Conservation (phyloP, 2,113 vertebrate species). For the Psammodynastes pulverulentus region DNA sequence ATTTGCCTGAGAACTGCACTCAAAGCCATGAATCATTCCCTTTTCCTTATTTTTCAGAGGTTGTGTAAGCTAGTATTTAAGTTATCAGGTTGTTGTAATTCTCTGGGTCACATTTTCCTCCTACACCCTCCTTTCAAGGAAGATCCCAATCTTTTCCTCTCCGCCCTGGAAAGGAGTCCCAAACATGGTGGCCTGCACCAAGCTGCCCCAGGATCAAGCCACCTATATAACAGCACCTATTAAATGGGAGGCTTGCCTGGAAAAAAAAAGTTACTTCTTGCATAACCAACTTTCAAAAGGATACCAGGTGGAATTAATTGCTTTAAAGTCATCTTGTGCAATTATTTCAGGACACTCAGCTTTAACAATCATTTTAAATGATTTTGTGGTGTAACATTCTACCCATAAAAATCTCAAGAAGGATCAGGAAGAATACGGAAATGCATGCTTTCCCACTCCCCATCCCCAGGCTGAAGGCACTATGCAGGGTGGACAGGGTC, state of each 20-base stretch:
- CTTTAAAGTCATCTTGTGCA: conserved; percentile 8
- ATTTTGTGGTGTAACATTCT: conserved; percentile 3
- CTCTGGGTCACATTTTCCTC: neutral
- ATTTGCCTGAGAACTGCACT: neutral
- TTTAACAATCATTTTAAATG: conserved; percentile 19
- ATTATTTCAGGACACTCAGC: conserved; percentile 21
- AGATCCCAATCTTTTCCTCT: neutral
- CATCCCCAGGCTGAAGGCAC: neutral
- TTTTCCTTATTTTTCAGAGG: neutral
- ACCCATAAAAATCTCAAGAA: conserved; percentile 43
- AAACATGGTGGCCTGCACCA: conserved; percentile 21
- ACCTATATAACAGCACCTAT: conserved; percentile 15
- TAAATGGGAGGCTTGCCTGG: neutral
- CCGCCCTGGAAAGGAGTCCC: neutral
- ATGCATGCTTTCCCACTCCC: conserved; percentile 10
- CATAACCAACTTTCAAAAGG: conserved; percentile 21
- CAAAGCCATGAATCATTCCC: neutral
- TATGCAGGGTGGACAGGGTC: neutral
- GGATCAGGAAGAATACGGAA: conserved; percentile 42
- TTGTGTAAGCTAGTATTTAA: neutral
- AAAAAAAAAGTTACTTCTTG: conserved; percentile 15
- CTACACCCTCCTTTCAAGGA: neutral
- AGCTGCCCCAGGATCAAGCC: neutral
- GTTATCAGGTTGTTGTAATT: neutral
- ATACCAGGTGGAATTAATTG: neutral